These are phyloP conservation scores for Syngnathus floridae DNA, from an alignment of 2,113 vertebrate genomes.

Conservation along the genomic window DNA sequence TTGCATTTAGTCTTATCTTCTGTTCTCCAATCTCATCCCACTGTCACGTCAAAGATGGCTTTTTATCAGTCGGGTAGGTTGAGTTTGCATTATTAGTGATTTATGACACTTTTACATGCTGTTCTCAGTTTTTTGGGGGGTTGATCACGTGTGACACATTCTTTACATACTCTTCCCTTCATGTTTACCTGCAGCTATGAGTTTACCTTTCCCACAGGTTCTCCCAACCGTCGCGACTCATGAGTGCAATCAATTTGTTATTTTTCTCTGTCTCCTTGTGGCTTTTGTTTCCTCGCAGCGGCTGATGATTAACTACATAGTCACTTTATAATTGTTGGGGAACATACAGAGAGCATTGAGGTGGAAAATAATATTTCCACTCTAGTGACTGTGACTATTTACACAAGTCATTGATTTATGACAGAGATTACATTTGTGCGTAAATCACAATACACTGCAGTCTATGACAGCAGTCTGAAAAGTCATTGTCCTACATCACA, in stretches of 20 bases:
- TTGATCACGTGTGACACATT: conserved; percentile 35
- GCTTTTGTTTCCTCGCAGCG: conserved; percentile 29
- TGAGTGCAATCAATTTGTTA: not conserved
- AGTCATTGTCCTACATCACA: not conserved
- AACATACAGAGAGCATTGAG: conserved; percentile 17
- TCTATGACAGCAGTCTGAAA: not conserved
- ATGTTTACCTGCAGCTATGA: conserved; percentile 41
- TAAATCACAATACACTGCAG: not conserved
- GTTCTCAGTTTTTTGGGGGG: not conserved
- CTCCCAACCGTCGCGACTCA: conserved; percentile 21
- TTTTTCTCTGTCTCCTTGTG: conserved; percentile 23
- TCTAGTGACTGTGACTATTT: conserved; percentile 1
- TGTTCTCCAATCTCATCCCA: not conserved
- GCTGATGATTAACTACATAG: conserved; percentile 46
- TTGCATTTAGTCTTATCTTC: not conserved
- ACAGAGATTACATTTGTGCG: not conserved
- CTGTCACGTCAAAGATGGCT: not conserved
- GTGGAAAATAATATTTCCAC: conserved; percentile 6
- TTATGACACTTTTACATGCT: not conserved
- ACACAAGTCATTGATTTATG: not conserved
- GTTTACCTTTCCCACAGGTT: conserved; percentile 23
- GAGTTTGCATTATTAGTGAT: too few species aligned
- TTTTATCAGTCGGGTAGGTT: not conserved
- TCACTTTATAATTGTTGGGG: conserved; percentile 26
- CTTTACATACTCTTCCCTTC: conserved; percentile 34